phyloP scores from a whole-genome alignment of 2,797 vertebrate species.

The Adelosebastes latens region DNA sequence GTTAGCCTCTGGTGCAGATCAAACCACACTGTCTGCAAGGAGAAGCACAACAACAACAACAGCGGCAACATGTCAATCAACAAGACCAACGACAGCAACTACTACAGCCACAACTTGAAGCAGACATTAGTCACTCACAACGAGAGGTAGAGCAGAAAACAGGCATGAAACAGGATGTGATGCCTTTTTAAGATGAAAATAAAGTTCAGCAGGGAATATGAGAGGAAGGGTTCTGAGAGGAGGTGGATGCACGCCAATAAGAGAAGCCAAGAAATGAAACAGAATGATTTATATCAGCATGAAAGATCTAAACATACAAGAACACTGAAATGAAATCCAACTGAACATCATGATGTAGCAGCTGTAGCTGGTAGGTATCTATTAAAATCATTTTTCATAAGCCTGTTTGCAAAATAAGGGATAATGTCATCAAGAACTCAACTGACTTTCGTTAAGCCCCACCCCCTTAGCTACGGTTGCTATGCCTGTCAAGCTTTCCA shows the following conservation, averaged over 20 bases:
- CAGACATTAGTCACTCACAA: constrained; percentile 36
- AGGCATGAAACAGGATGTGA: neutral
- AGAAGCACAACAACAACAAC: constrained; percentile 81
- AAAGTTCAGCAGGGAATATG: neutral
- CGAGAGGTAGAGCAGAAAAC: neutral
- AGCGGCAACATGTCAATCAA: constrained; percentile 75
- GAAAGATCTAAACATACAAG: neutral
- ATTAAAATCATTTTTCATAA: neutral
- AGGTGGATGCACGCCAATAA: constrained; percentile 6
- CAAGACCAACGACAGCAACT: constrained; percentile 53
- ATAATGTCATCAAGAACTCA: neutral
- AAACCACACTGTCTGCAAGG: constrained; percentile 93
- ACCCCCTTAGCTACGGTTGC: neutral
- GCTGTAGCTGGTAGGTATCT: neutral
- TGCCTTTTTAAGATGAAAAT: neutral
- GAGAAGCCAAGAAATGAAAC: constrained; percentile 5
- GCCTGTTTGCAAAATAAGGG: neutral
- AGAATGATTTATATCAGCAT: neutral
- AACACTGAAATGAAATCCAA: neutral
- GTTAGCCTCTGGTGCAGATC: constrained; percentile 97
- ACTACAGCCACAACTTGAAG: constrained; percentile 37
- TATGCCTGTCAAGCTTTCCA: neutral
- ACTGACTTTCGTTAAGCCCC: neutral
- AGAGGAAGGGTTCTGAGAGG: neutral
- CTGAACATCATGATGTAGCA: neutral